Evolutionary conservation across 2,113 vertebrate genomes (phyloP).

Genomic region (Perca schrenkii): DNA sequence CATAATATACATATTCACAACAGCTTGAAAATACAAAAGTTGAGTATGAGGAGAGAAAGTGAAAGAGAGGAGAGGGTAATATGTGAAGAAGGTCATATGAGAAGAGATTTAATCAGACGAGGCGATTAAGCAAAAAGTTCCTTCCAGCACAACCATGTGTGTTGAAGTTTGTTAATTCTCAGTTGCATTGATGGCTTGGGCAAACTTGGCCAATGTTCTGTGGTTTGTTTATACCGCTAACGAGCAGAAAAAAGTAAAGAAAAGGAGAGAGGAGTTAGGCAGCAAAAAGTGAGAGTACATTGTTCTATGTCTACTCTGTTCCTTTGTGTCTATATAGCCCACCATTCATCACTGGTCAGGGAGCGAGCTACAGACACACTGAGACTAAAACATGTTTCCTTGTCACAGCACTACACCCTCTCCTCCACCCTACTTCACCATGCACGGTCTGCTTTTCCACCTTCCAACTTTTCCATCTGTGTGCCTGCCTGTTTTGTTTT

Average conservation of each 20-base stretch:
- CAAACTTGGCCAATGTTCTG: constrained; percentile 12
- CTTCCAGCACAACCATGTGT: not conserved
- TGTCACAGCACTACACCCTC: not conserved
- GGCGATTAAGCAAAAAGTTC: not conserved
- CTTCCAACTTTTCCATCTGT: too few relatives aligned
- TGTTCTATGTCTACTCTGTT: not conserved
- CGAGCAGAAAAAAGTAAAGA: not conserved
- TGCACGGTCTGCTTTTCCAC: too few relatives aligned
- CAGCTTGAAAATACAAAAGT: not conserved
- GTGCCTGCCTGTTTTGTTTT: not conserved
- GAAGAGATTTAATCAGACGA: constrained; percentile 1
- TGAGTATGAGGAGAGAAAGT: not conserved
- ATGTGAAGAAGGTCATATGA: too few relatives aligned
- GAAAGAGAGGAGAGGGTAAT: not conserved
- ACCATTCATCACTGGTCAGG: constrained; percentile 36
- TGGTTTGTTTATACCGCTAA: not conserved
- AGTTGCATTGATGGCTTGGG: constrained; percentile 4
- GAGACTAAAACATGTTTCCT: constrained; percentile 11
- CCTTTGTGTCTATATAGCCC: not conserved
- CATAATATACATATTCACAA: not conserved
- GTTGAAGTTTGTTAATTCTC: constrained; percentile 21
- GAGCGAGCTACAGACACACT: constrained; percentile 16
- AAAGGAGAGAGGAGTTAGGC: not conserved
- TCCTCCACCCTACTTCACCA: not conserved
- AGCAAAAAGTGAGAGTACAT: not conserved